These are phyloP conservation scores for Polydrusus cervinus DNA, from an alignment of 2,888 invertebrate genomes.

Conservation along the genomic window DNA sequence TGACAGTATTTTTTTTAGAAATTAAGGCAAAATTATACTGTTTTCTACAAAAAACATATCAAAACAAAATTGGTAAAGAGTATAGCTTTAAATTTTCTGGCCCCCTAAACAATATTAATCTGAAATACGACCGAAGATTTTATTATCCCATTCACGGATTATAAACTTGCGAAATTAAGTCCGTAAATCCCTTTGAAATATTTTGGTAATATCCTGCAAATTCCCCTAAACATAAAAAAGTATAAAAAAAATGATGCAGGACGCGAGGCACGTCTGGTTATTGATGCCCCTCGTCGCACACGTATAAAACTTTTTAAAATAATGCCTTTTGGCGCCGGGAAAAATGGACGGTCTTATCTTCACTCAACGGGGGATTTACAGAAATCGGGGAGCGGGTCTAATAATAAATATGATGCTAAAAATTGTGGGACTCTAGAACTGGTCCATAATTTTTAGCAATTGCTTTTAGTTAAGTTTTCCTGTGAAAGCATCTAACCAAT, in stretches of 20 bases:
- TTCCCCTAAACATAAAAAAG: constrained; percentile 38
- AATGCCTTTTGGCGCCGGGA: constrained; percentile 70
- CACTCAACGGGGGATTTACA: constrained; percentile 68
- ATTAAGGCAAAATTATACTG: too few species aligned
- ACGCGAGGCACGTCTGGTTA: constrained; percentile 49
- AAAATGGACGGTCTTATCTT: constrained; percentile 71
- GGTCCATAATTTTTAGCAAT: too few species aligned
- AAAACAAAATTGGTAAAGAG: too few species aligned
- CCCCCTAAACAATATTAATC: too few species aligned
- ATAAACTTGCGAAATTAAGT: constrained; percentile 50
- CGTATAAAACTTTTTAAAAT: constrained; percentile 71
- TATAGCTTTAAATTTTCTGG: too few species aligned
- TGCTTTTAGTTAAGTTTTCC: too few species aligned
- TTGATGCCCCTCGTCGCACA: constrained; percentile 58
- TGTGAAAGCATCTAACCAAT: too few species aligned
- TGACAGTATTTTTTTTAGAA: too few species aligned
- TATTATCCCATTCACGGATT: constrained; percentile 47
- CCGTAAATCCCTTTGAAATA: constrained; percentile 44
- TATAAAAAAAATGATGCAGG: constrained; percentile 53
- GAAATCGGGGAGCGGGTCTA: constrained; percentile 29
- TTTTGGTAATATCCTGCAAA: constrained; percentile 41
- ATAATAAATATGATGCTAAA: not conserved
- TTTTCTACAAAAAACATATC: too few species aligned
- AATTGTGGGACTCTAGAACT: not conserved
- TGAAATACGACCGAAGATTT: constrained; percentile 9